These are phyloP conservation scores for Apodemia mormo DNA, from an alignment of 2,888 invertebrate genomes.

Conservation along the genomic window DNA sequence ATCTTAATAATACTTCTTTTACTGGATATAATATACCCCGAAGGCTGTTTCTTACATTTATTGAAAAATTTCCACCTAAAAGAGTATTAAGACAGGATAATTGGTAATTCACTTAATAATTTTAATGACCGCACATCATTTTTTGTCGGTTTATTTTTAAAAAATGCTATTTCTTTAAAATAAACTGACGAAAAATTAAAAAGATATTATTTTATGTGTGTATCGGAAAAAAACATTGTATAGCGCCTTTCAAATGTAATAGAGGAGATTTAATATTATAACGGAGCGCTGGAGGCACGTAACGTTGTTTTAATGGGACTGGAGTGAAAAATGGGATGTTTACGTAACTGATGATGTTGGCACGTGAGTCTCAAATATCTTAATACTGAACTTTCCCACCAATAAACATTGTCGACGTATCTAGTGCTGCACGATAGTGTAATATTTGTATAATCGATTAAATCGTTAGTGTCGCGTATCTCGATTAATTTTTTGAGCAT, in stretches of 20 bases:
- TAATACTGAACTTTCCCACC: conserved; percentile 9
- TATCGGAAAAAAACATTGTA: background rate
- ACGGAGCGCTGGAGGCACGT: conserved; percentile 23
- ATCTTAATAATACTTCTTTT: too few relatives aligned
- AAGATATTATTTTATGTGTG: background rate
- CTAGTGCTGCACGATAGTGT: background rate
- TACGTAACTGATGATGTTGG: conserved; percentile 26
- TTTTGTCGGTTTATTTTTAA: too few relatives aligned
- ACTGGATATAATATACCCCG: too few relatives aligned
- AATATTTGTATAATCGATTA: background rate
- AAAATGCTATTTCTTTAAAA: too few relatives aligned
- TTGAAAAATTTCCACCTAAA: too few relatives aligned
- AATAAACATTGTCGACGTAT: background rate
- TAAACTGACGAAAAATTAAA: too few relatives aligned
- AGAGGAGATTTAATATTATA: conserved; percentile 27
- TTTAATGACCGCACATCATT: too few relatives aligned
- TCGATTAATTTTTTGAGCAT: too few relatives aligned
- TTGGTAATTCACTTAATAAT: too few relatives aligned
- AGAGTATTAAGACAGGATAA: too few relatives aligned
- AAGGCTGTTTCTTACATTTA: too few relatives aligned
- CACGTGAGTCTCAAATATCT: conserved; percentile 25
- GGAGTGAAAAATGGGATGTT: conserved; percentile 33
- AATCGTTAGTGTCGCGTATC: background rate
- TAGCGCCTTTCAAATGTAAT: background rate
- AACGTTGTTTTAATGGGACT: conserved; percentile 39